Evolutionary conservation across 1,140 invertebrate genomes (phyloP).

Genomic region (Pseudomyrmex gracilis): DNA sequence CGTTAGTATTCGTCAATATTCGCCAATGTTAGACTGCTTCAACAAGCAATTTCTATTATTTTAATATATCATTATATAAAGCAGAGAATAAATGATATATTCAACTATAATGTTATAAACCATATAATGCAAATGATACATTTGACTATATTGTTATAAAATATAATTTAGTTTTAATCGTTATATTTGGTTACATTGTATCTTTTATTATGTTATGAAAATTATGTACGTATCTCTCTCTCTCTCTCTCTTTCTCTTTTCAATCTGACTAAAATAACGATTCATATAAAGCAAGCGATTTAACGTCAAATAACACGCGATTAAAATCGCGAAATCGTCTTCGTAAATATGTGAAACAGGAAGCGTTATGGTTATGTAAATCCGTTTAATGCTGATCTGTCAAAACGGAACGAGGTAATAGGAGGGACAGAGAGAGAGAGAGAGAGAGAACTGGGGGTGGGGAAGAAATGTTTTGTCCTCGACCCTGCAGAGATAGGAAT

Average conservation of each 20-base stretch:
- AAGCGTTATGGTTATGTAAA: slow-evolving; percentile 24
- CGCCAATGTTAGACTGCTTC: no score
- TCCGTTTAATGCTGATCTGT: slow-evolving; percentile 57
- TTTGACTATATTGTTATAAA: no score
- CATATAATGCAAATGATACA: no score
- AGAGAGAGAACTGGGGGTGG: neutral
- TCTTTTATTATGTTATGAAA: no score
- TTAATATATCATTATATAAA: no score
- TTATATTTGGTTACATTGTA: no score
- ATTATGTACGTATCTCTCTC: neutral
- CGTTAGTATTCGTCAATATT: no score
- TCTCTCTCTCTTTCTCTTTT: neutral
- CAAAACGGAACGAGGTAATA: slow-evolving; percentile 31
- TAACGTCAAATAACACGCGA: slow-evolving; percentile 25
- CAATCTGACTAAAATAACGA: neutral
- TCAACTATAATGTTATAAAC: no score
- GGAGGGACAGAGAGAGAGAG: neutral
- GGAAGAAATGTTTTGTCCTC: slow-evolving; percentile 66
- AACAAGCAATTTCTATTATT: no score
- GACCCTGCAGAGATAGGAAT: slow-evolving; percentile 56
- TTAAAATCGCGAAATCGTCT: slow-evolving; percentile 30
- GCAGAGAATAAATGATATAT: no score
- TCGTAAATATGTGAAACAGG: slow-evolving; percentile 53
- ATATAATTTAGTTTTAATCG: no score
- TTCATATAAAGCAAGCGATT: slow-evolving; percentile 20